Percentiles rank a stretch among this genome's conserved stretches.
These are phyloP conservation scores for Drosophila micromelanica DNA, from an alignment of 1,140 invertebrate species.

Conservation along the genomic window DNA sequence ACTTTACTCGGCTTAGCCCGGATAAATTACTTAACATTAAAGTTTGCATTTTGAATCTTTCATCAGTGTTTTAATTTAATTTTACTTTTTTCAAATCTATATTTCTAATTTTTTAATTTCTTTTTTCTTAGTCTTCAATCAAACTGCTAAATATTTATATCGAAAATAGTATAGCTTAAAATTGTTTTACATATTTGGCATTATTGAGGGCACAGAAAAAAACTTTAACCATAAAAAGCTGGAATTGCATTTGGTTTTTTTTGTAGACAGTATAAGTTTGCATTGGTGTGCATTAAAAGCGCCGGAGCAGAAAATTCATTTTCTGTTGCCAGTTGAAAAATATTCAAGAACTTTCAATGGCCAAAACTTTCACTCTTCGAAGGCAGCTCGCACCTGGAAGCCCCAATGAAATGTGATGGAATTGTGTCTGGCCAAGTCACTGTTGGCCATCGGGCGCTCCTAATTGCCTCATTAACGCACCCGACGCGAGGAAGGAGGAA, in stretches of 20 bases:
- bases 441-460: slow-evolving; percentile 45
- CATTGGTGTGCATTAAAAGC: slow-evolving; percentile 18
- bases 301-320: slow-evolving; percentile 17
- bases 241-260: slow-evolving; percentile 2
- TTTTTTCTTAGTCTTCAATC: neutral
- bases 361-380: slow-evolving; percentile 31
- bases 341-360: neutral
- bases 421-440: slow-evolving; percentile 37
- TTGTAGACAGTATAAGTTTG: slow-evolving; percentile 13
- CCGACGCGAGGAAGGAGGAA: slow-evolving; percentile 1
- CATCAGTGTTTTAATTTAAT: neutral
- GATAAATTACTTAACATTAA: neutral
- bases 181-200: neutral
- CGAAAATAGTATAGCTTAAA: neutral
- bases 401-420: neutral
- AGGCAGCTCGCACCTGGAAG: neutral
- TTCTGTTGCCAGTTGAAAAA: neutral
- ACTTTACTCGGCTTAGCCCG: neutral
- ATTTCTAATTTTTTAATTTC: too few relatives aligned
- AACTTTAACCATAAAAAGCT: neutral
- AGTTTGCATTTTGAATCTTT: neutral
- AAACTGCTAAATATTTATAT: neutral
- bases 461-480: slow-evolving; percentile 57
- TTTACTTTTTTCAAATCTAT: too few relatives aligned
- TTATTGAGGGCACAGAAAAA: neutral